These are phyloP conservation scores for Coreoperca whiteheadi DNA, from an alignment of 2,113 vertebrate genomes.

Conservation along the genomic window DNA sequence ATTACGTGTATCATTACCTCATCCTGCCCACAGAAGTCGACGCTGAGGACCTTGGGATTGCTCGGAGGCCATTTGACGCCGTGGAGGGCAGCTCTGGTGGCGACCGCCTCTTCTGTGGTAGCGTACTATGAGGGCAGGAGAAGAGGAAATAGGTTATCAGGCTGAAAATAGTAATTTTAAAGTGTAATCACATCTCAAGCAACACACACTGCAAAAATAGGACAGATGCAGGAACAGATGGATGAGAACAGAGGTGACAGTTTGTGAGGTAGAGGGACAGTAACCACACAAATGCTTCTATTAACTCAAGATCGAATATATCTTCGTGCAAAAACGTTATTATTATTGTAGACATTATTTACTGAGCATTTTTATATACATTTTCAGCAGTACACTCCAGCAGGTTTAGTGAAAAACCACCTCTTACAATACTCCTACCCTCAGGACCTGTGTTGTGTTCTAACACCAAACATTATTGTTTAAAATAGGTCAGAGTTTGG, in stretches of 20 bases:
- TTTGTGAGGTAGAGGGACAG: not conserved
- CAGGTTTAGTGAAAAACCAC: not conserved
- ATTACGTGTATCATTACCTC: constrained; percentile 82
- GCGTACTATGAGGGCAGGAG: constrained; percentile 82
- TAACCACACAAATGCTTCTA: not conserved
- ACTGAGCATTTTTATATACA: not conserved
- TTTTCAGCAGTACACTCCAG: not conserved
- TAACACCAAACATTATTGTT: not conserved
- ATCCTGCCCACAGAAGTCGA: constrained; percentile 91
- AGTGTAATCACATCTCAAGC: not conserved
- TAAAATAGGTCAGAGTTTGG: not conserved
- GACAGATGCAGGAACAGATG: not conserved
- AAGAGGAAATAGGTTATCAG: not conserved
- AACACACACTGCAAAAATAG: not conserved
- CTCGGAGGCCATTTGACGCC: constrained; percentile 93
- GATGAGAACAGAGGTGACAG: not conserved
- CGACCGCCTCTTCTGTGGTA: constrained; percentile 88
- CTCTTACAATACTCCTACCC: not conserved
- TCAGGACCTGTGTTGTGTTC: not conserved
- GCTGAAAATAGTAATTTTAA: not conserved
- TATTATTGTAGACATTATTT: not conserved
- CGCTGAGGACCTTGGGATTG: constrained; percentile 92
- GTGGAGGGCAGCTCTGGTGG: constrained; percentile 89
- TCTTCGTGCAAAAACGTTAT: not conserved
- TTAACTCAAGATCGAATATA: not conserved